phyloP scores from a whole-genome alignment of 1,140 invertebrate genomes.

The Panulirus ornatus region DNA sequence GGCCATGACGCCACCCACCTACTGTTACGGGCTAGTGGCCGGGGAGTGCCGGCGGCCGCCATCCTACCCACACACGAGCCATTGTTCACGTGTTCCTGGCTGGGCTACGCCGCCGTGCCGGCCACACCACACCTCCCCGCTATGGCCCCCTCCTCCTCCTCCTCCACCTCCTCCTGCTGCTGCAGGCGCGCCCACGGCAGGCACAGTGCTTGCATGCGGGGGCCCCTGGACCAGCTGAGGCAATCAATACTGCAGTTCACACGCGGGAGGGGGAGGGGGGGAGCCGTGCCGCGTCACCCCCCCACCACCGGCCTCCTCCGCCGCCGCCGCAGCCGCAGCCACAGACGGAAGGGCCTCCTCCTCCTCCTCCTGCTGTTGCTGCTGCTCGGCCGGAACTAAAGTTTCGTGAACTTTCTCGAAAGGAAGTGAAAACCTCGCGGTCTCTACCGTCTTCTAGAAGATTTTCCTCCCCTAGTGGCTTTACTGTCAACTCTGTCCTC shows the following conservation, averaged over 20 bases:
- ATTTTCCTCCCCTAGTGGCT: neutral
- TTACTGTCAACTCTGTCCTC: neutral
- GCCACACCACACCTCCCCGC: no score
- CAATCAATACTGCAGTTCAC: constrained; percentile 66
- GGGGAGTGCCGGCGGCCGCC: no score
- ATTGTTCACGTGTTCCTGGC: no score
- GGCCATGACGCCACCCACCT: no score
- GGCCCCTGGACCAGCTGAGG: constrained; percentile 31
- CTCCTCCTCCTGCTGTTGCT: no score
- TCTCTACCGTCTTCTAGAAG: neutral
- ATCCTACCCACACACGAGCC: no score
- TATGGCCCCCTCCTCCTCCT: no score
- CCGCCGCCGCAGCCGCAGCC: neutral
- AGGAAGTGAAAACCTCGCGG: neutral
- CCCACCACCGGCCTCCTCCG: neutral
- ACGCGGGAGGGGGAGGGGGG: neutral
- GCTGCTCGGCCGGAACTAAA: no score
- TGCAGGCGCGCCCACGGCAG: neutral
- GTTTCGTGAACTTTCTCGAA: no score
- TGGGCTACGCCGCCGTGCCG: no score
- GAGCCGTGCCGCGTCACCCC: neutral
- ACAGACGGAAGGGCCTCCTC: no score
- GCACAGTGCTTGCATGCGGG: neutral
- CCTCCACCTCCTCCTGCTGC: neutral
- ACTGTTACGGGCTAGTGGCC: no score